These are phyloP conservation scores for Onychostruthus taczanowskii DNA, from an alignment of 2,113 vertebrate species.

Conservation along the genomic window DNA sequence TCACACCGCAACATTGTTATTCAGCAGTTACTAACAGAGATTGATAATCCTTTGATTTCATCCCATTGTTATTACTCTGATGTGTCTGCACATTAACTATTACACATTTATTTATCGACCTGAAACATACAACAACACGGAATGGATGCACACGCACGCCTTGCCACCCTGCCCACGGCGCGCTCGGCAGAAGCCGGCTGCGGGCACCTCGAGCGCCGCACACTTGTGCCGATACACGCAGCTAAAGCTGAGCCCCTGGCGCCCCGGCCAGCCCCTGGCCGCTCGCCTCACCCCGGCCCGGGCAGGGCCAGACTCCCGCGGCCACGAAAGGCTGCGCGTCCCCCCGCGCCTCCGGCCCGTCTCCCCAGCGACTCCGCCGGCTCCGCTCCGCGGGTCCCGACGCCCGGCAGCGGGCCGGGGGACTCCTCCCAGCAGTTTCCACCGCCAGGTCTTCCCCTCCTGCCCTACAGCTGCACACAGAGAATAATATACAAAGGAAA, in stretches of 20 bases:
- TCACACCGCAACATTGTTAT: conserved; percentile 80
- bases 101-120: conserved; percentile 80
- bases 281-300: neutral
- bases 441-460: neutral
- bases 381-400: neutral
- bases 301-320: neutral
- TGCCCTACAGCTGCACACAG: neutral
- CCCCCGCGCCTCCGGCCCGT: neutral
- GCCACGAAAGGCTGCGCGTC: neutral
- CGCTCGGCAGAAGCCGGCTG: neutral
- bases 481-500: neutral
- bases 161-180: neutral
- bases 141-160: neutral
- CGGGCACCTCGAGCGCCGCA: neutral
- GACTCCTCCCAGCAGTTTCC: neutral
- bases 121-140: conserved; percentile 59
- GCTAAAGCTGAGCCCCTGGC: neutral
- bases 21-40: conserved; percentile 81
- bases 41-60: conserved; percentile 84
- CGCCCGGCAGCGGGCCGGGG: neutral
- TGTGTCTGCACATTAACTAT: conserved; percentile 79
- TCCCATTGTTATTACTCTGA: conserved; percentile 82
- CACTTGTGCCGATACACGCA: accelerated
- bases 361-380: neutral
- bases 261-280: neutral